These are phyloP conservation scores for Hyppa rectilinea DNA, from an alignment of 2,888 invertebrate genomes.

Conservation along the genomic window DNA sequence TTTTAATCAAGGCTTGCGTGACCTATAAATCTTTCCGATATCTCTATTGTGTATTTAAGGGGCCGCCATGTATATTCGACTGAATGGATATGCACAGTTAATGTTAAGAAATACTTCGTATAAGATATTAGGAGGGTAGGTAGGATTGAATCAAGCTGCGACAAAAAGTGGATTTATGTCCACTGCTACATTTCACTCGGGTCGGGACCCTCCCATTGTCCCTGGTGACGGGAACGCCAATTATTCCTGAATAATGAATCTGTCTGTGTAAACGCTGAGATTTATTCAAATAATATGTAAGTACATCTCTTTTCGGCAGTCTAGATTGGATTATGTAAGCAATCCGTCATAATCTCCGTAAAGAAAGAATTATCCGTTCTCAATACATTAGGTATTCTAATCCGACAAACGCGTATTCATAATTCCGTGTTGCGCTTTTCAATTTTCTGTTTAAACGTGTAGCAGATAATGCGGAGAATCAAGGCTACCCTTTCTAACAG, in stretches of 20 bases:
- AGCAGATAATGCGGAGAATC: conserved; percentile 77
- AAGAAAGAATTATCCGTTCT: conserved; percentile 13
- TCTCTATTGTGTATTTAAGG: conserved; percentile 75
- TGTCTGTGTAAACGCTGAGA: conserved; percentile 34
- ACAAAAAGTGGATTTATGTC: conserved; percentile 65
- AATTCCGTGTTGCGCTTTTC: conserved; percentile 41
- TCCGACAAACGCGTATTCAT: conserved; percentile 7
- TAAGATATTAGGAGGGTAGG: too few relatives aligned
- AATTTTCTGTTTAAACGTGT: conserved; percentile 52
- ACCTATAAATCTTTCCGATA: conserved; percentile 80
- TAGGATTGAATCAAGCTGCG: conserved; percentile 42
- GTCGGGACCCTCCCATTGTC: conserved; percentile 66
- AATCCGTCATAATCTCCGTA: conserved; percentile 20
- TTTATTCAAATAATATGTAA: conserved; percentile 54
- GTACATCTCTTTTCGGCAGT: conserved; percentile 39
- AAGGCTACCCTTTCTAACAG: conserved; percentile 79
- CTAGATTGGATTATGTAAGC: conserved; percentile 31
- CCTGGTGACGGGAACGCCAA: conserved; percentile 61
- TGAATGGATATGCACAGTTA: conserved; percentile 49
- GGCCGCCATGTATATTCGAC: conserved; percentile 55
- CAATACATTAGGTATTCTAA: conserved; percentile 28
- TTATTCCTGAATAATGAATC: conserved; percentile 67
- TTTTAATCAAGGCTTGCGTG: conserved; percentile 82
- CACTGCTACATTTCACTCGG: conserved; percentile 72
- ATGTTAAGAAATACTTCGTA: conserved; percentile 56